These are phyloP conservation scores for Eupithecia vulgata DNA, from an alignment of 2,888 invertebrate genomes.

Conservation along the genomic window DNA sequence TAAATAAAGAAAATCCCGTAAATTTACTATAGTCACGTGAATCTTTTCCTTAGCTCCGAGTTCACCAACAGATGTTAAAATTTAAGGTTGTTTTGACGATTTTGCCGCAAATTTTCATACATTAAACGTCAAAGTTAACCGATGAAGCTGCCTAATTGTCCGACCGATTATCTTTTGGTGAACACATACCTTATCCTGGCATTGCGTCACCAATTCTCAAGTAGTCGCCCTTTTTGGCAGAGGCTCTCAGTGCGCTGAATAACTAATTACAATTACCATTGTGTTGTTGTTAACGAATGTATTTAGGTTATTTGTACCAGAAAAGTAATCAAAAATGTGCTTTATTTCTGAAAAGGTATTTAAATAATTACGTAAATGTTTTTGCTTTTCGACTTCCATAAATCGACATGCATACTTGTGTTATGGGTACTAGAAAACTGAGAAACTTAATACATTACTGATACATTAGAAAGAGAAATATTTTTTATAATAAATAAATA, in stretches of 20 bases:
- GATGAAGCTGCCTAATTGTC: too few relatives aligned
- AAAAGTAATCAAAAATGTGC: constrained; percentile 4
- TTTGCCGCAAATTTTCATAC: too few relatives aligned
- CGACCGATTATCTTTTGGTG: too few relatives aligned
- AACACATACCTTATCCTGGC: constrained; percentile 35
- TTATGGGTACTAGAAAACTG: background rate
- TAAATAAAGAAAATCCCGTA: background rate
- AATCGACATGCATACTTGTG: background rate
- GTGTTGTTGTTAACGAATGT: constrained; percentile 5
- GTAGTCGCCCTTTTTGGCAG: constrained; percentile 36
- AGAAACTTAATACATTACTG: background rate
- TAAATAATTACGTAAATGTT: background rate
- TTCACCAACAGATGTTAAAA: too few relatives aligned
- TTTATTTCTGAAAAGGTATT: background rate
- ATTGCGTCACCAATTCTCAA: constrained; percentile 29
- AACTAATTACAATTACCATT: constrained; percentile 34
- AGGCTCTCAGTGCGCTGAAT: constrained; percentile 34
- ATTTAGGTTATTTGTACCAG: constrained; percentile 6
- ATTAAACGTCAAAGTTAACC: too few relatives aligned
- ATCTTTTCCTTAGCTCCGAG: constrained; percentile 39
- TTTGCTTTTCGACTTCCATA: background rate
- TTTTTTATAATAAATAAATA: background rate
- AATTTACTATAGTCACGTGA: constrained; percentile 13
- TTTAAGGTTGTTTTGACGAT: too few relatives aligned
- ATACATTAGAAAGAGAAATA: background rate